Percentiles rank a stretch among this genome's conserved stretches.
These are phyloP conservation scores for Pseudorhombus dupliciocellatus DNA, from an alignment of 2,113 vertebrate genomes.

Conservation along the genomic window DNA sequence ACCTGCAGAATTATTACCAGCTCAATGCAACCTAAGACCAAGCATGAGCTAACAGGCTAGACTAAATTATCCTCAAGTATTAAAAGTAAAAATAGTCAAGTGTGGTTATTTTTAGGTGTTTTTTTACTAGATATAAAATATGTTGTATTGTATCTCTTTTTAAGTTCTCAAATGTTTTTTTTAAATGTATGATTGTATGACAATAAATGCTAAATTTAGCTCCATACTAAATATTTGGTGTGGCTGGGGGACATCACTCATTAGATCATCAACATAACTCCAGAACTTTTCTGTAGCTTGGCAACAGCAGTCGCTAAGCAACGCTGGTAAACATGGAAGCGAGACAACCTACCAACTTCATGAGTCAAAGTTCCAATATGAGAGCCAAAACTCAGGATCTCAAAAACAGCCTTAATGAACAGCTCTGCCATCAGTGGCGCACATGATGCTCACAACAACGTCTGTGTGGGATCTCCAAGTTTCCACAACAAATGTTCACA, in stretches of 20 bases:
- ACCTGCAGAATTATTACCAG: neutral
- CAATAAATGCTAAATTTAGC: slow-evolving; percentile 58
- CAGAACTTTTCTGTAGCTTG: slow-evolving; percentile 52
- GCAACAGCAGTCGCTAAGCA: slow-evolving; percentile 58
- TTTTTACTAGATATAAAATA: neutral
- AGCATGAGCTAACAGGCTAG: neutral
- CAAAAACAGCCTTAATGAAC: slow-evolving; percentile 53
- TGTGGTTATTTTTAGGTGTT: neutral
- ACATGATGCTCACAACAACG: slow-evolving; percentile 37
- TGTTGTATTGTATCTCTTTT: neutral
- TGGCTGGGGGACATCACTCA: slow-evolving; percentile 43
- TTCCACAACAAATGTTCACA: slow-evolving; percentile 69
- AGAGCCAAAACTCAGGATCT: slow-evolving; percentile 55
- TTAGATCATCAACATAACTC: slow-evolving; percentile 58
- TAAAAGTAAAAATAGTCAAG: neutral
- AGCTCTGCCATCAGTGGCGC: slow-evolving; percentile 36
- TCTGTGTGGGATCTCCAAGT: slow-evolving; percentile 41
- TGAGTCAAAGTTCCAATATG: slow-evolving; percentile 69
- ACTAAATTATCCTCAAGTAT: neutral
- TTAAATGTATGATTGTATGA: no score
- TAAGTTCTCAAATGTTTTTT: no score
- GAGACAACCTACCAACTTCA: slow-evolving; percentile 50
- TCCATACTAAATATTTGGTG: slow-evolving; percentile 43
- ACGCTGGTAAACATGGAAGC: slow-evolving; percentile 66
- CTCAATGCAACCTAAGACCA: neutral